Evolutionary conservation across 1,140 invertebrate species (phyloP).

Genomic region (Caenorhabditis briggsae): DNA sequence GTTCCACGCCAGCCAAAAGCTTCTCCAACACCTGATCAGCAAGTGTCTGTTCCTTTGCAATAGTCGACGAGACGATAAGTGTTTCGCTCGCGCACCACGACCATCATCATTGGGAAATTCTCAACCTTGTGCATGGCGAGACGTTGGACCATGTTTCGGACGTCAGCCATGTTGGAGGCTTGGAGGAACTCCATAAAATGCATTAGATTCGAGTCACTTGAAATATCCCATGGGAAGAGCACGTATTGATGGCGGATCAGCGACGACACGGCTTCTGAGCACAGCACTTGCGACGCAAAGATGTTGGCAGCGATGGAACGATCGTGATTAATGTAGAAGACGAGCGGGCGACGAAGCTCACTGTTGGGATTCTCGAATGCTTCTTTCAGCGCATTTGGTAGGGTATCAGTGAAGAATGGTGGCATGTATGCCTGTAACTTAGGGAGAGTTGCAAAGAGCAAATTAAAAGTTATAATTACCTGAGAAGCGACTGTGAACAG

Average conservation of each 20-base stretch:
- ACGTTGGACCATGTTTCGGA: slow-evolving; percentile 20
- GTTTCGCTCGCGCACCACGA: slow-evolving; percentile 15
- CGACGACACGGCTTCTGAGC: neutral
- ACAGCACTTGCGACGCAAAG: slow-evolving; percentile 49
- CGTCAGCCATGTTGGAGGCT: slow-evolving; percentile 9
- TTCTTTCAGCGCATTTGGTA: slow-evolving; percentile 41
- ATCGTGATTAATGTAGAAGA: slow-evolving; percentile 60
- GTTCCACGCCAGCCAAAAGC: slow-evolving; percentile 36
- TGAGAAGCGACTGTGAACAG: slow-evolving; percentile 5
- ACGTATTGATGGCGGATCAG: slow-evolving; percentile 60
- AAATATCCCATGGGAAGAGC: slow-evolving; percentile 57
- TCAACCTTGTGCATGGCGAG: neutral
- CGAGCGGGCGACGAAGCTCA: slow-evolving; percentile 50
- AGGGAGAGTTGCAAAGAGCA: neutral
- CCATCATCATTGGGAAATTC: slow-evolving; percentile 22
- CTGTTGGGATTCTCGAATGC: slow-evolving; percentile 52
- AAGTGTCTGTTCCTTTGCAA: slow-evolving; percentile 33
- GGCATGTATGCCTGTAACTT: slow-evolving; percentile 50
- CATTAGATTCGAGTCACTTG: slow-evolving; percentile 42
- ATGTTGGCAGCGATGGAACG: slow-evolving; percentile 51
- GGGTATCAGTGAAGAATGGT: slow-evolving; percentile 51
- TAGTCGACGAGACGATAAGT: slow-evolving; percentile 34
- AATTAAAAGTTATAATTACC: neutral
- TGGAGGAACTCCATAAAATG: slow-evolving; percentile 4
- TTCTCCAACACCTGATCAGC: slow-evolving; percentile 54